These are phyloP conservation scores for Salvelinus alpinus DNA, from an alignment of 2,113 vertebrate species.

Conservation along the genomic window DNA sequence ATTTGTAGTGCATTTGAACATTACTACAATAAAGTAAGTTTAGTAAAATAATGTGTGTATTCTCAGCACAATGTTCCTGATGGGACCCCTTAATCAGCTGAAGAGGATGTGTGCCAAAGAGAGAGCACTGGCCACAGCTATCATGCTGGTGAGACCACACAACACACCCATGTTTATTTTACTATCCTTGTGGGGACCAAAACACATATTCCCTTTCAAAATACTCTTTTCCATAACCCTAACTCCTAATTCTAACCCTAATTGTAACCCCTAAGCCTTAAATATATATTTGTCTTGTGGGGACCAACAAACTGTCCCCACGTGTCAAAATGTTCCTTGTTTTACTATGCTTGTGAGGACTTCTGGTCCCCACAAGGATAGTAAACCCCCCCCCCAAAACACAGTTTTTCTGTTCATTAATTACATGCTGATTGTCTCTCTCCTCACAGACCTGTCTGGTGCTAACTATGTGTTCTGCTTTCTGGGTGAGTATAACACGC, in stretches of 20 bases:
- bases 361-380: background rate
- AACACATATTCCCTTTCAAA: too few relatives aligned
- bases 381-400: too few relatives aligned
- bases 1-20: too few relatives aligned
- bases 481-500: constrained; percentile 77
- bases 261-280: background rate
- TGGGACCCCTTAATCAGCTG: constrained; percentile 85
- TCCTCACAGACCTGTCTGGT: constrained; percentile 77
- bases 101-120: constrained; percentile 90
- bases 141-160: constrained; percentile 83
- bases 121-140: constrained; percentile 80
- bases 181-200: background rate
- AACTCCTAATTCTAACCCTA: background rate
- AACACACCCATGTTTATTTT: background rate
- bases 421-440: background rate
- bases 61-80: constrained; percentile 87
- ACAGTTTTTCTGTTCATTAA: too few relatives aligned
- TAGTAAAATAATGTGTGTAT: constrained; percentile 3
- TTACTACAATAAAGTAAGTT: too few relatives aligned
- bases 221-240: too few relatives aligned
- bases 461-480: constrained; percentile 86
- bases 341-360: background rate
- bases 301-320: background rate
- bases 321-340: too few relatives aligned
- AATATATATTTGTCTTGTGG: background rate